Conservation (phyloP, 2,113 vertebrate species). For the Sturnus vulgaris region DNA sequence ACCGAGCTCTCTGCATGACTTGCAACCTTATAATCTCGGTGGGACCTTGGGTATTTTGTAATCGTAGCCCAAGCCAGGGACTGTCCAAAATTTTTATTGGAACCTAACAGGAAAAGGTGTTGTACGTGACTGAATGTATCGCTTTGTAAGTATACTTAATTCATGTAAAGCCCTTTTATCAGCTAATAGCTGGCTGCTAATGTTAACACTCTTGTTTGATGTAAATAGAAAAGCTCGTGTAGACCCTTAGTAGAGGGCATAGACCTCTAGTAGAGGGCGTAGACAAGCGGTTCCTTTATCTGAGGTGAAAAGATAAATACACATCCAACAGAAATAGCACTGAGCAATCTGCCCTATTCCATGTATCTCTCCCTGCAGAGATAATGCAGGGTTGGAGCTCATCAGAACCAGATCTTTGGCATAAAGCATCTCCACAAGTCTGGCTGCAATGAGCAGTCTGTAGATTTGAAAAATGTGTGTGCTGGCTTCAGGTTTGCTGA, state of each 20-base stretch:
- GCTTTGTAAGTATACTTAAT: neutral
- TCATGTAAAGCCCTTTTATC: neutral
- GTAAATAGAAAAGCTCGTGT: neutral
- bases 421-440: neutral
- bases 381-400: neutral
- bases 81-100: neutral
- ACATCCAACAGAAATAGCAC: neutral
- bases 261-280: neutral
- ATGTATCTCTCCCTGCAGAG: neutral
- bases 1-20: neutral
- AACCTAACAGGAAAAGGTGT: neutral
- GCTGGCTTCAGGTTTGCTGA: conserved; percentile 3
- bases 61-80: neutral
- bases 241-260: neutral
- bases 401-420: conserved; percentile 2
- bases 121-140: neutral
- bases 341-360: neutral
- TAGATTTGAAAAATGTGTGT: neutral
- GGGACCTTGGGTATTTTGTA: neutral
- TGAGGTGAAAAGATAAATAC: neutral
- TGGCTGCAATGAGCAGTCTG: neutral
- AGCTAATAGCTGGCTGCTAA: neutral
- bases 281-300: neutral
- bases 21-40: neutral
- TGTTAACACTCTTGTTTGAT: neutral